Evolutionary conservation across 2,888 invertebrate genomes (phyloP).

Genomic region (Argynnis bischoffii): DNA sequence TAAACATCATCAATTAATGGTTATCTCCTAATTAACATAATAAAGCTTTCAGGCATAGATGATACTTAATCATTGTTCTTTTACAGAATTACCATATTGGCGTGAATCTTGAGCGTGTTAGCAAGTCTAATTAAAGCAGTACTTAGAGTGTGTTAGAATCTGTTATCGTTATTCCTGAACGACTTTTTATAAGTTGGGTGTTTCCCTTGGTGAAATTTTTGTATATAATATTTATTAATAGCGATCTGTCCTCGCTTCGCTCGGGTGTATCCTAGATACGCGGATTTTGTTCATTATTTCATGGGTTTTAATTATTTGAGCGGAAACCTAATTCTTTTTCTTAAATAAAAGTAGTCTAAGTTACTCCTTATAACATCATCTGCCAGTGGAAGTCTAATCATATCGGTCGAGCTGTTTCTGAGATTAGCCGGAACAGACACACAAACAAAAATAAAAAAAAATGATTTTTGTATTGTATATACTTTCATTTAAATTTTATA

Average conservation of each 20-base stretch:
- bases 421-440: no score
- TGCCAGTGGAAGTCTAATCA: no score
- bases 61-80: slow-evolving; percentile 32
- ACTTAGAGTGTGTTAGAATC: slow-evolving; percentile 27
- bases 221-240: background rate
- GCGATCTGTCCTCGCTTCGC: background rate
- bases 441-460: no score
- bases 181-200: background rate
- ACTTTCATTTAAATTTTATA: no score
- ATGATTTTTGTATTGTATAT: no score
- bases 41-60: slow-evolving; percentile 11
- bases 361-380: no score
- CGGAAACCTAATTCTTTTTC: no score
- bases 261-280: no score
- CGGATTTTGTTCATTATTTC: no score
- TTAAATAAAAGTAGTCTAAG: no score
- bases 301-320: no score
- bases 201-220: background rate
- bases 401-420: no score
- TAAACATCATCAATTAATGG: slow-evolving; percentile 12
- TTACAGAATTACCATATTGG: slow-evolving; percentile 32
- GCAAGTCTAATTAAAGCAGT: slow-evolving; percentile 36
- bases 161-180: slow-evolving; percentile 23
- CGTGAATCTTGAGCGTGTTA: slow-evolving; percentile 33
- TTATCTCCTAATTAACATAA: slow-evolving; percentile 14